Conservation (phyloP, 2,888 invertebrate genomes). For the Acrobasis repandana region DNA sequence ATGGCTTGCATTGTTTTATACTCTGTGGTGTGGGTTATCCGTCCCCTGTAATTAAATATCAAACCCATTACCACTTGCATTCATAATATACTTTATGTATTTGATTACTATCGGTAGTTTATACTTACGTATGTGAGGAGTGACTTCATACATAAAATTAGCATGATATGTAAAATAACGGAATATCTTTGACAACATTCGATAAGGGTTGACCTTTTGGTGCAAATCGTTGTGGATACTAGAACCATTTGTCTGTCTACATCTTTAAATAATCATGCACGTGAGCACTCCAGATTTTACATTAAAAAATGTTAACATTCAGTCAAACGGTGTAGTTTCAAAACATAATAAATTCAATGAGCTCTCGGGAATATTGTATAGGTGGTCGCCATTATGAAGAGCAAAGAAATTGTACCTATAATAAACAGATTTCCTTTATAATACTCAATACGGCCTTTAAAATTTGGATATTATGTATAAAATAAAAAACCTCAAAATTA, state of each 20-base stretch:
- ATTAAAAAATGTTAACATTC: background rate
- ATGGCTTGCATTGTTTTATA: slow-evolving; percentile 23
- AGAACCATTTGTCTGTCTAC: too few relatives aligned
- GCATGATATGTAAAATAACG: background rate
- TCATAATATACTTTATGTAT: slow-evolving; percentile 2
- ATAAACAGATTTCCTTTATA: too few relatives aligned
- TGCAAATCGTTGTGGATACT: too few relatives aligned
- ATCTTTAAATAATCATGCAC: background rate
- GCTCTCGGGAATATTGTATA: slow-evolving; percentile 6
- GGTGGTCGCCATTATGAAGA: slow-evolving; percentile 16
- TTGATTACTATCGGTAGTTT: slow-evolving; percentile 6
- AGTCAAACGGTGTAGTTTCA: background rate
- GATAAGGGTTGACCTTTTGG: too few relatives aligned
- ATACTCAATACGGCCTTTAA: too few relatives aligned
- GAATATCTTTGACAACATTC: too few relatives aligned
- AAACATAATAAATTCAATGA: slow-evolving; percentile 15
- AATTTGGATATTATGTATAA: background rate
- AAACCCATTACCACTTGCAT: slow-evolving; percentile 15
- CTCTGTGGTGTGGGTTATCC: slow-evolving; percentile 2
- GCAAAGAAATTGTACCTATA: background rate
- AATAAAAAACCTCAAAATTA: too few relatives aligned
- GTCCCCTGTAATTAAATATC: slow-evolving; percentile 16
- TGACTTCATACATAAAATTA: slow-evolving; percentile 1
- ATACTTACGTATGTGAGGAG: background rate
- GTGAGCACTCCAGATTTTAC: background rate